A percentile compares a stretch with the other conserved stretches of the same genome.
Evolutionary conservation across 2,797 vertebrate genomes (phyloP).

Genomic region (Selene dorsalis): DNA sequence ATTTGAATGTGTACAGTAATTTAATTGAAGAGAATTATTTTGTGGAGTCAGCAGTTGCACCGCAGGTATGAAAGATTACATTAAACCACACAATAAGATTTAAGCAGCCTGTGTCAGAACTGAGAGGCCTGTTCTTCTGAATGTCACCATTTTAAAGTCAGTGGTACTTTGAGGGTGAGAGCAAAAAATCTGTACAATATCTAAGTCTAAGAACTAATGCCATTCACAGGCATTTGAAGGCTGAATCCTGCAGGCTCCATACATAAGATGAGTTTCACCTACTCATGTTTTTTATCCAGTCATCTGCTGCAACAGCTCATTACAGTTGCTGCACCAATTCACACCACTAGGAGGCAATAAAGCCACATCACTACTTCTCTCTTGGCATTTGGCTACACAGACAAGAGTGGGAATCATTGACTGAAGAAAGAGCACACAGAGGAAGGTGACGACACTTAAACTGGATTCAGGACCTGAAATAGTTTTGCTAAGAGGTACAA

Average conservation of each 20-base stretch:
- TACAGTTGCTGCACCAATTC: slow-evolving; percentile 14
- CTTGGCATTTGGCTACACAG: background rate
- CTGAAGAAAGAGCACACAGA: slow-evolving; percentile 18
- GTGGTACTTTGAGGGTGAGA: background rate
- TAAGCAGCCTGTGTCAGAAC: background rate
- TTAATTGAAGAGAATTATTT: background rate
- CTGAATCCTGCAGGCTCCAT: background rate
- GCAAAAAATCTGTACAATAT: background rate
- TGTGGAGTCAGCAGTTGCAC: background rate
- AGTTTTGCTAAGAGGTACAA: slow-evolving; percentile 12
- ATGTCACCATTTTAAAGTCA: background rate
- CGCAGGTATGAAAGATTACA: background rate
- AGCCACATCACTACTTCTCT: slow-evolving; percentile 26
- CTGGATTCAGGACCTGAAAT: slow-evolving; percentile 23
- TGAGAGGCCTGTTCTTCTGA: background rate
- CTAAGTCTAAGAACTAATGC: background rate
- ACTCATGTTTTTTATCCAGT: background rate
- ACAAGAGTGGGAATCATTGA: slow-evolving; percentile 1
- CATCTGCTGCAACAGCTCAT: background rate
- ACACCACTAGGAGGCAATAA: slow-evolving; percentile 72
- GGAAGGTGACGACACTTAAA: slow-evolving; percentile 1
- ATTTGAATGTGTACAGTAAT: background rate
- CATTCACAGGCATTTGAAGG: background rate
- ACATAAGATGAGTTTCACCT: background rate
- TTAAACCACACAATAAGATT: background rate